phyloP scores from a whole-genome alignment of 2,888 invertebrate species.

The Acleris laterana region DNA sequence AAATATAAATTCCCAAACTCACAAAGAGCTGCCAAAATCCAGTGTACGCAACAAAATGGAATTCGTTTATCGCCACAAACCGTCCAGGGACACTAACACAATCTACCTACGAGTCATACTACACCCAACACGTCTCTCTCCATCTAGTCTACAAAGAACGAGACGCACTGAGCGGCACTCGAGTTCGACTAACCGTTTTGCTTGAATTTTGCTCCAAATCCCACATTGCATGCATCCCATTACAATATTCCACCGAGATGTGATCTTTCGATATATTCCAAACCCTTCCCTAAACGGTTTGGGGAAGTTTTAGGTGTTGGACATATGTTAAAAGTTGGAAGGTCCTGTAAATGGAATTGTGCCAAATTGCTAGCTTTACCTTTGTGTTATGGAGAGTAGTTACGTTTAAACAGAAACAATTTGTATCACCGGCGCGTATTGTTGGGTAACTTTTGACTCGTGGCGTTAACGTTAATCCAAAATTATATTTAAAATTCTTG shows the following conservation, averaged over 20 bases:
- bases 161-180: no score
- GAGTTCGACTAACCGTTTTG: no score
- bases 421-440: no score
- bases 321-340: constrained; percentile 6
- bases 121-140: no score
- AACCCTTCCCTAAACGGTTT: constrained; percentile 18
- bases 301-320: constrained; percentile 3
- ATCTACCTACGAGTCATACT: no score
- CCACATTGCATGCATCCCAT: constrained; percentile 27
- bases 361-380: background rate
- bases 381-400: background rate
- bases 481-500: no score
- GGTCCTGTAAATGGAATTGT: background rate
- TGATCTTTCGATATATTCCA: constrained; percentile 23
- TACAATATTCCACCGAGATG: constrained; percentile 29
- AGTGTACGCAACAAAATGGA: constrained; percentile 28
- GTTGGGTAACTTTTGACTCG: no score
- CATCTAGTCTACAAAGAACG: no score
- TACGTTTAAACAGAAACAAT: no score
- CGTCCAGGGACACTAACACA: constrained; percentile 1
- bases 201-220: constrained; percentile 14
- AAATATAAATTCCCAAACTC: constrained; percentile 12
- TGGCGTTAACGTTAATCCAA: no score
- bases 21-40: constrained; percentile 6
- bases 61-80: constrained; percentile 28